phyloP scores from a whole-genome alignment of 1,140 invertebrate genomes.

The Drosophila nigrodunni region DNA sequence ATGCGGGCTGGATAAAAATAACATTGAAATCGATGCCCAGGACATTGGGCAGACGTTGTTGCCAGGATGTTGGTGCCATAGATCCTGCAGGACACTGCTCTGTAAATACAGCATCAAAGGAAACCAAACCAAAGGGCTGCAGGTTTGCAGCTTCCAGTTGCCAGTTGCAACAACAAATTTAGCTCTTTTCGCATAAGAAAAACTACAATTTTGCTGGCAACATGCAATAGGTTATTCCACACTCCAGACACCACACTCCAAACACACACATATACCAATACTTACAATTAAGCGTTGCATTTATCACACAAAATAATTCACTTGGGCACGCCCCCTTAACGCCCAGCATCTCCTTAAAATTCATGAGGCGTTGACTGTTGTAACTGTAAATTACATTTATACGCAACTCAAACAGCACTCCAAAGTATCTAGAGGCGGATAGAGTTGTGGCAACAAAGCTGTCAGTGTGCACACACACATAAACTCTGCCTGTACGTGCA shows the following conservation, averaged over 20 bases:
- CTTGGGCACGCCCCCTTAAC: constrained; percentile 35
- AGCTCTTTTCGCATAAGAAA: neutral
- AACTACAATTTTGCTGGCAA: neutral
- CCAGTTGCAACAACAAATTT: neutral
- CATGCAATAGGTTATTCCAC: constrained; percentile 12
- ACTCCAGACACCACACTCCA: constrained; percentile 7
- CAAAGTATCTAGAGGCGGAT: constrained; percentile 45
- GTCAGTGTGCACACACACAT: constrained; percentile 6
- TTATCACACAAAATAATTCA: constrained; percentile 76
- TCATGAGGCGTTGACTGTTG: constrained; percentile 74
- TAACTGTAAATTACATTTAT: constrained; percentile 81
- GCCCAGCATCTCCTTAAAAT: constrained; percentile 68
- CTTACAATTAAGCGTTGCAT: constrained; percentile 73
- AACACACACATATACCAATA: neutral
- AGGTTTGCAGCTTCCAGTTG: neutral
- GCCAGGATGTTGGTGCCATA: constrained; percentile 4
- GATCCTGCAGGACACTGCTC: constrained; percentile 15
- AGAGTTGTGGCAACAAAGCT: constrained; percentile 13
- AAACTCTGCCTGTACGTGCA: constrained; percentile 5
- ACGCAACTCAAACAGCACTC: constrained; percentile 78
- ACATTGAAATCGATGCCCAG: constrained; percentile 33
- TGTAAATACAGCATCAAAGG: constrained; percentile 36
- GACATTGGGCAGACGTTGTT: constrained; percentile 21
- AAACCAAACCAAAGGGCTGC: neutral
- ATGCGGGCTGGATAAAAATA: constrained; percentile 24